These are phyloP conservation scores for Zapus hudsonius DNA, from an alignment of 2,113 vertebrate species.

Conservation along the genomic window DNA sequence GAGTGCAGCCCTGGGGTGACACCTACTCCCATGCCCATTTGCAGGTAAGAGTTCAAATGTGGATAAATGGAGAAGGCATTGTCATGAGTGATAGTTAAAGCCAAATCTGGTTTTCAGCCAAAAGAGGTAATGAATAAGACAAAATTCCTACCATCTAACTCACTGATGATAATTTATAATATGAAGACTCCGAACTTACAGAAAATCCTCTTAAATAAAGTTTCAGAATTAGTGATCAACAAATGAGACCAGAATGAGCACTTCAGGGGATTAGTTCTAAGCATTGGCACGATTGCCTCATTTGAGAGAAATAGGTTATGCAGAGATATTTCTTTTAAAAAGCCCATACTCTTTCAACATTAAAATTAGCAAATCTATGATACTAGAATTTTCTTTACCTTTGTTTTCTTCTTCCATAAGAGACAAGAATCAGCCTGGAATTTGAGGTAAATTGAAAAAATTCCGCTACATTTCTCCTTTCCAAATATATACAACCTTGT, in stretches of 20 bases:
- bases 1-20: constrained; percentile 92
- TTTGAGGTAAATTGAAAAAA: constrained; percentile 12
- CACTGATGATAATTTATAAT: background rate
- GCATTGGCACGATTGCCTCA: background rate
- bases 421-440: background rate
- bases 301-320: background rate
- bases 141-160: background rate
- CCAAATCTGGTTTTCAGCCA: background rate
- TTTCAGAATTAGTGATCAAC: background rate
- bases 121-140: background rate
- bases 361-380: constrained; percentile 18
- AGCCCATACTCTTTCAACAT: background rate
- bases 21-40: constrained; percentile 93
- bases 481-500: background rate
- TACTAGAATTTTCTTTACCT: constrained; percentile 7
- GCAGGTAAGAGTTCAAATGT: constrained; percentile 89
- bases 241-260: background rate
- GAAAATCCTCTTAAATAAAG: constrained; percentile 34
- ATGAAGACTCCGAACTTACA: background rate
- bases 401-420: constrained; percentile 5
- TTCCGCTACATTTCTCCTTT: background rate
- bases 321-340: constrained; percentile 21
- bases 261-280: constrained; percentile 26
- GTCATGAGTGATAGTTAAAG: background rate
- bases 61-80: background rate